Evolutionary conservation across 2,113 vertebrate species (phyloP).

Genomic region (Bucco capensis): DNA sequence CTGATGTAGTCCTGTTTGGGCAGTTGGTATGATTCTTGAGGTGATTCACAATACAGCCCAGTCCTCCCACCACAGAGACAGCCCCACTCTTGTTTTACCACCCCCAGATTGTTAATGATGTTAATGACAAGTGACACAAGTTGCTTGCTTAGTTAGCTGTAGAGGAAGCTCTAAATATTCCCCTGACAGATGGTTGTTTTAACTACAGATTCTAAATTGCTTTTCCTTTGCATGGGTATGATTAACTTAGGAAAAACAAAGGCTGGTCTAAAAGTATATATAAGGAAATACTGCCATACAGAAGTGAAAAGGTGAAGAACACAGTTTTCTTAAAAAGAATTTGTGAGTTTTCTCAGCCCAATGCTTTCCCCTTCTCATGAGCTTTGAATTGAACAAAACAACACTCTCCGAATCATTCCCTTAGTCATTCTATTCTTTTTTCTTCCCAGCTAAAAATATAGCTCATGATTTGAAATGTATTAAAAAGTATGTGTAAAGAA

Average conservation of each 20-base stretch:
- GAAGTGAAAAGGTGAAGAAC: not conserved
- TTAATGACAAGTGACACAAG: not conserved
- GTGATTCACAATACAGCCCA: fast-evolving
- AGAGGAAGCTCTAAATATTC: not conserved
- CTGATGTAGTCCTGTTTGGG: not conserved
- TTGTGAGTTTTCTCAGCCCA: not conserved
- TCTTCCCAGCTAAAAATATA: not conserved
- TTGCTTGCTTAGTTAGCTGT: not conserved
- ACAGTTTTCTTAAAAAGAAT: not conserved
- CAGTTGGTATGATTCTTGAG: not conserved
- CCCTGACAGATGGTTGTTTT: not conserved
- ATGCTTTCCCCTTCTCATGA: not conserved
- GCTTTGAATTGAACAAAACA: not conserved
- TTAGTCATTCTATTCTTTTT: not conserved
- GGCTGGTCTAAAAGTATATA: not conserved
- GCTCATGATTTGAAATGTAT: not conserved
- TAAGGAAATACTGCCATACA: not conserved
- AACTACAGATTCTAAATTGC: not conserved
- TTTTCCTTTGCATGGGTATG: not conserved
- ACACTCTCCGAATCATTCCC: not conserved
- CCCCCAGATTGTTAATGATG: not conserved
- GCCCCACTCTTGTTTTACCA: not conserved
- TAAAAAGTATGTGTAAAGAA: not conserved
- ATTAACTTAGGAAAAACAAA: not conserved
- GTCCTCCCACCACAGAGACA: not conserved